Evolutionary conservation across 2,888 invertebrate species (phyloP), one percentile per base, ranked within the genome.

Genomic region (Podotricha telesiphe): DNA sequence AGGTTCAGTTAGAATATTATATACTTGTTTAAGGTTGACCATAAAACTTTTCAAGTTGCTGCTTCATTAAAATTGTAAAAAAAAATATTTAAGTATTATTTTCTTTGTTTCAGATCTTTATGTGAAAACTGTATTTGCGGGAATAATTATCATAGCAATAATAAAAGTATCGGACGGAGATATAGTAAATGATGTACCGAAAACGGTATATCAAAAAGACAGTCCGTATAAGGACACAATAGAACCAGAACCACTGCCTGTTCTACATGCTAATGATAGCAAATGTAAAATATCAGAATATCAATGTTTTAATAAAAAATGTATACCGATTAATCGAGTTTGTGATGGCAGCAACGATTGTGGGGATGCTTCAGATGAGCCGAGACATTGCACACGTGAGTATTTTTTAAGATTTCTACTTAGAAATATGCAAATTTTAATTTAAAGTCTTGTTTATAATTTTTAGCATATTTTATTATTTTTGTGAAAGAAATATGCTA

Each of bases 261-360:
- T 92, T 34, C 75, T 91, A 37, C 93, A 91, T 73, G 89, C 86
- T 45, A 91, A 93, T 67, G 91, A 90, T 71, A 89, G 92, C 45
- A 86, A 91, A 78, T 96, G 96, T 84, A 94, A 94, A 71, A 92
- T 95, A 77, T 95, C 95, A 7, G 96, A 96, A 83, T 95, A 95
- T 84, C 90, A 94, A 75, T 96, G 96, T 82, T 86, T 91, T 68
- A 95, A 95, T 86, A 95, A 95, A 76, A 94, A 94, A 78, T 96
- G 96, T 82, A 91, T 96, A 72, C 93, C 93, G 48, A 93, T 96
- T 76, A 96, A 96, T 88, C 94, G 95, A 84, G 97, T 94, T 85
- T 97, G 97, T 87, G 96, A 97, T 84, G 96, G 95, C 75, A 93
- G 94, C 75, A 96, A 96, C 85, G 96, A 97, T 82, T 97, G 97